Conservation (phyloP, 2,797 vertebrate species). For the Muscicapa striata region DNA sequence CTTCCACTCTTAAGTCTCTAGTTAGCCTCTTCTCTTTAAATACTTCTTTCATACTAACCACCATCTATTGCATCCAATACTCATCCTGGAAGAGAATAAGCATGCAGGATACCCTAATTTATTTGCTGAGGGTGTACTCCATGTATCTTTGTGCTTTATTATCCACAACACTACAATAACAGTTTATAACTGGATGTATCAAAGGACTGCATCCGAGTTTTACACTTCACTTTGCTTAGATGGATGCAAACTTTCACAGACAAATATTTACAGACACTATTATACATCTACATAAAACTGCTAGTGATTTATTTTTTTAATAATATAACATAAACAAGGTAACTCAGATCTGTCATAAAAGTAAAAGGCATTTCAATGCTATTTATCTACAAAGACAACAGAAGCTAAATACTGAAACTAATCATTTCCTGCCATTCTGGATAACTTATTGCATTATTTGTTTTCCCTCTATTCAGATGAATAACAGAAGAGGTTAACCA, state of each 20-base stretch:
- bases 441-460: neutral
- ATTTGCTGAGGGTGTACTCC: neutral
- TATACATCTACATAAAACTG: neutral
- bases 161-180: neutral
- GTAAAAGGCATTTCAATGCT: neutral
- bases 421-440: neutral
- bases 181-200: slow-evolving; percentile 1
- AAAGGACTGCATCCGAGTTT: neutral
- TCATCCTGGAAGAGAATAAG: neutral
- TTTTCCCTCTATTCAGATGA: neutral
- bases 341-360: neutral
- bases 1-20: neutral
- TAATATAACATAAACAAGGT: slow-evolving; percentile 1
- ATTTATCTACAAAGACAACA: neutral
- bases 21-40: neutral
- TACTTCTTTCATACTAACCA: neutral
- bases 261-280: neutral
- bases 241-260: neutral
- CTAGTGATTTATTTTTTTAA: slow-evolving; percentile 24
- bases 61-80: neutral
- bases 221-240: neutral
- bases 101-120: neutral
- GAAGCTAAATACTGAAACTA: slow-evolving; percentile 6
- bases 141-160: neutral
- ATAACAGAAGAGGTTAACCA: neutral